These are phyloP conservation scores for Pungitius pungitius DNA, from an alignment of 2,113 vertebrate genomes.

Conservation along the genomic window DNA sequence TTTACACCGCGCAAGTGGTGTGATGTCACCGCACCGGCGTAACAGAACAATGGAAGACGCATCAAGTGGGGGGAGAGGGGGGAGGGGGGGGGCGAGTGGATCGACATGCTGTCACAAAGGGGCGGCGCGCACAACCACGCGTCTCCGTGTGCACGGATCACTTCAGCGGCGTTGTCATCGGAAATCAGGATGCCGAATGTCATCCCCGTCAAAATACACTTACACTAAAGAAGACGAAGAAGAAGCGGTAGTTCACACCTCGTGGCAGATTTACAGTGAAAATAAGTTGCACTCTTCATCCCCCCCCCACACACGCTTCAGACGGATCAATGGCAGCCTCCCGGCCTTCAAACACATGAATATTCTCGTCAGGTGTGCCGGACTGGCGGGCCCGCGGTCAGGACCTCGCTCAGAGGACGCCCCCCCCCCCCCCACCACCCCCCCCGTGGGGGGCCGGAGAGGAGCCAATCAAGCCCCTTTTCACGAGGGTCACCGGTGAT, in stretches of 20 bases:
- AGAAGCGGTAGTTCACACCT: background rate
- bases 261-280: background rate
- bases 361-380: conserved; percentile 69
- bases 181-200: conserved; percentile 12
- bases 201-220: conserved; percentile 12
- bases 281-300: too few species aligned
- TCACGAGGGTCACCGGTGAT: conserved; percentile 65
- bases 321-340: conserved; percentile 57
- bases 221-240: too few species aligned
- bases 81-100: too few species aligned
- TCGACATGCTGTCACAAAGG: conserved; percentile 28
- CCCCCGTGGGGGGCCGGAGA: conserved; percentile 51
- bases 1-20: conserved; percentile 29
- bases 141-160: conserved; percentile 45
- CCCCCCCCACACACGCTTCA: too few species aligned
- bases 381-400: conserved; percentile 49
- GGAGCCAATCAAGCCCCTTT: conserved; percentile 62
- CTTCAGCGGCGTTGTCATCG: conserved; percentile 15
- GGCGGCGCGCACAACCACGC: conserved; percentile 37
- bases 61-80: conserved; percentile 6
- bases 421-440: too few species aligned
- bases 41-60: conserved; percentile 30
- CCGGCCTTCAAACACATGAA: conserved; percentile 60
- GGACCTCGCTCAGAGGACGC: conserved; percentile 70
- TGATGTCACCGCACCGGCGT: conserved; percentile 15